A percentile compares a stretch with the other conserved stretches of the same genome.
phyloP scores from a whole-genome alignment of 2,797 vertebrate genomes.

The Acropternis orthonyx region DNA sequence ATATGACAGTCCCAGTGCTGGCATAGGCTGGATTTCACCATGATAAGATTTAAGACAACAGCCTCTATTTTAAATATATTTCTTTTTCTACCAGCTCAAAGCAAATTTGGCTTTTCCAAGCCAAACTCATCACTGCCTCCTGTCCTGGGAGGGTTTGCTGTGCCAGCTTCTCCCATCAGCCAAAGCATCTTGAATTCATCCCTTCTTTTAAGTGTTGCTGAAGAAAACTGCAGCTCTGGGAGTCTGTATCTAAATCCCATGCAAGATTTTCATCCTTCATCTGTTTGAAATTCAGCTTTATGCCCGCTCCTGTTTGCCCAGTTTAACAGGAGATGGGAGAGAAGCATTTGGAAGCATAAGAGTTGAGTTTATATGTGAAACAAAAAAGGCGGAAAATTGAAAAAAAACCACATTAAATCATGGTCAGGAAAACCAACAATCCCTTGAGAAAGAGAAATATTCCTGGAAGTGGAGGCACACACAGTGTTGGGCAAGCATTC shows the following conservation, averaged over 20 bases:
- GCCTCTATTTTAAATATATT: not conserved
- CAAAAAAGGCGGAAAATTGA: rapidly evolving
- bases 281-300: not conserved
- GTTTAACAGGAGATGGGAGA: not conserved
- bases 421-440: not conserved
- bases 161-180: rapidly evolving
- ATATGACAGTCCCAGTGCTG: not conserved
- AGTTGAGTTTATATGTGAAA: rapidly evolving
- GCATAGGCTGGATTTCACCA: not conserved
- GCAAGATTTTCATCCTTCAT: not conserved
- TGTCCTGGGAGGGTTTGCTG: not conserved
- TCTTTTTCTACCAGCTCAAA: not conserved
- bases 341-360: rapidly evolving
- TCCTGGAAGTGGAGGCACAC: not conserved
- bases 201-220: not conserved
- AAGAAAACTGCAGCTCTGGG: not conserved
- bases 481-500: rapidly evolving
- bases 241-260: not conserved
- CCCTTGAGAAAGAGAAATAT: not conserved
- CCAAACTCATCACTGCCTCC: not conserved
- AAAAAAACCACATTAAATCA: not conserved
- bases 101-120: not conserved
- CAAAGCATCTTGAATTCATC: not conserved
- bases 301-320: not conserved
- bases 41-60: not conserved